These are phyloP conservation scores for Zosterops borbonicus DNA, from an alignment of 2,113 vertebrate species.

Conservation along the genomic window DNA sequence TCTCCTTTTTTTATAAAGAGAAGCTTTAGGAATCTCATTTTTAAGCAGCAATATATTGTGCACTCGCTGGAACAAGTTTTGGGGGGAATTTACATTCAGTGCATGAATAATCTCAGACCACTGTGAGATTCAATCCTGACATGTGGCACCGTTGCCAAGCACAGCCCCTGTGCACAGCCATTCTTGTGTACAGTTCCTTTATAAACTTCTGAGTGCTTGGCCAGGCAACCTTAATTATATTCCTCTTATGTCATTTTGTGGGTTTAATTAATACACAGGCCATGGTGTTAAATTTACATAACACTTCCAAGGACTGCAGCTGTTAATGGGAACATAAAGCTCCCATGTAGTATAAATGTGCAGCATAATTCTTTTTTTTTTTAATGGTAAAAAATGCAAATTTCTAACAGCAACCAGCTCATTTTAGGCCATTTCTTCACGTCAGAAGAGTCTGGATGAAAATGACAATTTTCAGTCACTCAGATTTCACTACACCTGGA, in stretches of 20 bases:
- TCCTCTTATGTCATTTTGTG: neutral
- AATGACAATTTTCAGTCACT: neutral
- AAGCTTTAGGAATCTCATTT: neutral
- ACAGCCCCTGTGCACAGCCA: neutral
- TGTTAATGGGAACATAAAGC: slow-evolving; percentile 1
- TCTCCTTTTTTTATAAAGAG: neutral
- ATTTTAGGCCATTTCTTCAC: neutral
- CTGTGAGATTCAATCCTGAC: neutral
- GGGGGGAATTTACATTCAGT: neutral
- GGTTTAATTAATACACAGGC: neutral
- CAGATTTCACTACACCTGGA: neutral
- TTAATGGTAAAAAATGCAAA: neutral
- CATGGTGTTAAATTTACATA: neutral
- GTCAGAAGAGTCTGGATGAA: neutral
- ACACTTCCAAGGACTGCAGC: neutral
- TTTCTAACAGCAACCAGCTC: neutral
- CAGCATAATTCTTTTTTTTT: neutral
- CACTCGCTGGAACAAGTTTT: neutral
- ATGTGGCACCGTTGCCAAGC: neutral
- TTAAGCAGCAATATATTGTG: neutral
- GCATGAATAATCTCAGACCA: neutral
- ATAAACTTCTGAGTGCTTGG: neutral
- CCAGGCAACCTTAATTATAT: neutral
- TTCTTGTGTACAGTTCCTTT: neutral
- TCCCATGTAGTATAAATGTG: neutral